Base-by-base conservation (phyloP, 2,113 vertebrate genomes). In the Xenopus borealis region DNA sequence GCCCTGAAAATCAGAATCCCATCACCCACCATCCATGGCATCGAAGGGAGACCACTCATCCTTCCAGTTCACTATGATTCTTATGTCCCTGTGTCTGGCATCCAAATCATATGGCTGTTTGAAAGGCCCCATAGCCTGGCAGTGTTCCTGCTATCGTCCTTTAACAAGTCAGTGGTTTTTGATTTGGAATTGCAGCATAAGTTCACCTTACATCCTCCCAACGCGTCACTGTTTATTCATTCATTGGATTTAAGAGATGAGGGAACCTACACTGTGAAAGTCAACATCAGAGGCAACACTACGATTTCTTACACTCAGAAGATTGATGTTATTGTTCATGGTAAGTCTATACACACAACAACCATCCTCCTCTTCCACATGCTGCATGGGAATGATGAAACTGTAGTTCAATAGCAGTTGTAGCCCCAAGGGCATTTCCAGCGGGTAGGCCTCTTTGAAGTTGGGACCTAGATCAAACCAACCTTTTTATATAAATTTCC, bases 101-200 rank as follows among this genome's bases (percentile, higher is more conserved):
- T 92, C 72, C 92, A 93, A 81, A 91, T 93, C 69, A 92, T 91
- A 73, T 93, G 92, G 92, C 84, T 92, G 52, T 90, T 92, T 81
- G 89, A 92, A 72, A 85, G 83, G 69, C 82, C 83, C 20, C 78
- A 82, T 0, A 87, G 78, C 1, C 84, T 82, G 62, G 85, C 89
- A 59, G 88, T 85, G 71, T 92, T 89, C 62, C 79, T 93, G 59
- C 66, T 92, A 69, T 80, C 81, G 11, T 89, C 90, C 7, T 85
- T 89, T 72, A 93, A 93, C 75, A 75, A 83, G 67, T 85, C 78
- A 44, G 88, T 93, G 73, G 80, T 92, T 79, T 88, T 89, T 0
- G 91, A 93, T 72, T 72, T 93, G 78, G 91, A 93, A 82, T 92
- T 85, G 52, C 85, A 84, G 50, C 84, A 93, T 78, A 92, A 90